Percentiles rank a stretch among this genome's conserved stretches.
Evolutionary conservation across 53 echinoderm and acorn worm genomes (phyloP).

Genomic region (Patiria pectinifera): DNA sequence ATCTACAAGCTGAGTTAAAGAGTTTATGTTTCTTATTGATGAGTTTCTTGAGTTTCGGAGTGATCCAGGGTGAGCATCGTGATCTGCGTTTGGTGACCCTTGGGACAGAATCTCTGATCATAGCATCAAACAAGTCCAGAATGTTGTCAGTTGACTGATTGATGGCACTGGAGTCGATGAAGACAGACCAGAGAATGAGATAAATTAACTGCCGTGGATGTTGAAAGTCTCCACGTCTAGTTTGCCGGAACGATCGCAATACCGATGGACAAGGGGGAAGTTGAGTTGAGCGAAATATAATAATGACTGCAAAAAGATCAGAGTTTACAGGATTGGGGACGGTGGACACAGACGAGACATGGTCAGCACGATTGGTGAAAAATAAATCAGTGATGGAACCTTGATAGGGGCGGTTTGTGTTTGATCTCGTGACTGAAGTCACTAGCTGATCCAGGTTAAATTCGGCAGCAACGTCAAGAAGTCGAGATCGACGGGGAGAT

Average conservation of each 20-base stretch:
- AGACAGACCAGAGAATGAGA: not conserved
- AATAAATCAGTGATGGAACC: constrained; percentile 20
- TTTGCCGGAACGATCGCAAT: constrained; percentile 11
- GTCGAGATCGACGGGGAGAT: too few species aligned
- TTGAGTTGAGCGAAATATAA: not conserved
- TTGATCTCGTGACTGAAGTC: not conserved
- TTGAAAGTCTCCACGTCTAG: not conserved
- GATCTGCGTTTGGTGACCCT: constrained; percentile 23
- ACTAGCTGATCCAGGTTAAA: too few species aligned
- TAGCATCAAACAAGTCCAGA: constrained; percentile 28
- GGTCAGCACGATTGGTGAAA: constrained; percentile 6
- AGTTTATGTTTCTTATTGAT: not conserved
- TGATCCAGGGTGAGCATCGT: not conserved
- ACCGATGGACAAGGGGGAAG: constrained; percentile 5
- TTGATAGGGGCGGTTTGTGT: constrained; percentile 1
- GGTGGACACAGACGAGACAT: constrained; percentile 19
- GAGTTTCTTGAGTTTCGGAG: too few species aligned
- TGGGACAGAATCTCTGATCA: not conserved
- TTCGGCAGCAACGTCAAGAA: too few species aligned
- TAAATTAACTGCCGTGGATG: not conserved
- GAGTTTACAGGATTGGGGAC: constrained; percentile 22
- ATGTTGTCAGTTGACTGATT: constrained; percentile 25
- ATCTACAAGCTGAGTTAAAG: constrained; percentile 20
- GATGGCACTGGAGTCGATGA: constrained; percentile 13
- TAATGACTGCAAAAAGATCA: not conserved